Conservation (phyloP, 2,888 invertebrate genomes). For the Apotomis betuletana region DNA sequence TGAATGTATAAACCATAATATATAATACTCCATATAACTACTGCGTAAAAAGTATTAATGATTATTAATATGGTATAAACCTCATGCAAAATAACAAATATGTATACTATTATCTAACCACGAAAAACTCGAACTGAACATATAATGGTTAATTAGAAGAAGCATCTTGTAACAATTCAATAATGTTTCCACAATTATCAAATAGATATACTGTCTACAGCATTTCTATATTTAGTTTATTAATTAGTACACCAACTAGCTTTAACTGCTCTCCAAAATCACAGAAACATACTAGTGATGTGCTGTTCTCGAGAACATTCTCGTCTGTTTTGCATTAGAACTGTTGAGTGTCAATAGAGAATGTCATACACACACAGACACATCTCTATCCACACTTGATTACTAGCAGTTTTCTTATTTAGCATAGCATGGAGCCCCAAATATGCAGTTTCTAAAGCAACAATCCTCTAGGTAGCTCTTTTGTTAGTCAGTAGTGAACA, state of each 20-base stretch:
- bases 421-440: constrained; percentile 6
- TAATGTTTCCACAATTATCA: constrained; percentile 15
- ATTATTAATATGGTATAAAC: constrained; percentile 30
- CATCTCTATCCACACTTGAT: too few relatives aligned
- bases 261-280: neutral
- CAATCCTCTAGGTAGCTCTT: neutral
- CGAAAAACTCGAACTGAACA: constrained; percentile 20
- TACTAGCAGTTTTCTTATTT: constrained; percentile 6
- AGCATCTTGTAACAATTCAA: constrained; percentile 26
- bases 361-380: too few relatives aligned
- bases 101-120: constrained; percentile 20
- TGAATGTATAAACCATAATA: constrained; percentile 37
- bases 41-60: constrained; percentile 35
- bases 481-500: neutral
- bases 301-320: too few relatives aligned
- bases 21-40: constrained; percentile 38
- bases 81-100: constrained; percentile 34
- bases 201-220: constrained; percentile 2
- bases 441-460: neutral
- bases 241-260: constrained; percentile 2
- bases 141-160: constrained; percentile 18
- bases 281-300: neutral
- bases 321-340: too few relatives aligned
- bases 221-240: neutral
- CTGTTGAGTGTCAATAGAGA: too few relatives aligned